Evolutionary conservation across 2,797 vertebrate species (phyloP).

Genomic region (Sebastes minor): DNA sequence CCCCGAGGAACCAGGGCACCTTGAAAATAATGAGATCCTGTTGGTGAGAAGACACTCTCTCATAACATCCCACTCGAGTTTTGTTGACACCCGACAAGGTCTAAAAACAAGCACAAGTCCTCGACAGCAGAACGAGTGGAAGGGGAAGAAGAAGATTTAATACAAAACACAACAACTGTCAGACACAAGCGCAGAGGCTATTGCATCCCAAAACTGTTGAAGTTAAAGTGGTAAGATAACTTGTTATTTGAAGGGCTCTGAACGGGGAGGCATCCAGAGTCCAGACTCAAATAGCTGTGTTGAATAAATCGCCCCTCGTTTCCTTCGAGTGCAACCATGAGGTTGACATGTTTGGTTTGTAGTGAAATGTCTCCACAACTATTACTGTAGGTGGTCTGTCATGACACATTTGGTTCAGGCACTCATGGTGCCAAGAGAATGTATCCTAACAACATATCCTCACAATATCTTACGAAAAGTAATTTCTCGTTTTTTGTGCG

Average conservation of each 20-base stretch:
- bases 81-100: constrained; percentile 53
- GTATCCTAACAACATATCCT: not conserved
- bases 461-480: not conserved
- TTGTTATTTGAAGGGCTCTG: not conserved
- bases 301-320: too few species aligned
- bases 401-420: not conserved
- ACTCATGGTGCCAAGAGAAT: not conserved
- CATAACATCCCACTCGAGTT: constrained; percentile 49
- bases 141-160: not conserved
- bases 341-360: not conserved
- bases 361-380: not conserved
- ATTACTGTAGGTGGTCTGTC: not conserved
- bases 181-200: not conserved
- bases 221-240: not conserved
- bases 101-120: constrained; percentile 40
- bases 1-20: constrained; percentile 42
- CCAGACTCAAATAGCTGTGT: not conserved
- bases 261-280: not conserved
- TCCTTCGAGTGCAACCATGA: not conserved
- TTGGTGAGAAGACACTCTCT: constrained; percentile 30
- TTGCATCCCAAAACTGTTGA: not conserved
- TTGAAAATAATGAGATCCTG: constrained; percentile 60
- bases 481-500: not conserved
- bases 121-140: constrained; percentile 15
- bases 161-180: not conserved